phyloP scores from a whole-genome alignment of 2,113 vertebrate species.

The Hydropotes inermis region DNA sequence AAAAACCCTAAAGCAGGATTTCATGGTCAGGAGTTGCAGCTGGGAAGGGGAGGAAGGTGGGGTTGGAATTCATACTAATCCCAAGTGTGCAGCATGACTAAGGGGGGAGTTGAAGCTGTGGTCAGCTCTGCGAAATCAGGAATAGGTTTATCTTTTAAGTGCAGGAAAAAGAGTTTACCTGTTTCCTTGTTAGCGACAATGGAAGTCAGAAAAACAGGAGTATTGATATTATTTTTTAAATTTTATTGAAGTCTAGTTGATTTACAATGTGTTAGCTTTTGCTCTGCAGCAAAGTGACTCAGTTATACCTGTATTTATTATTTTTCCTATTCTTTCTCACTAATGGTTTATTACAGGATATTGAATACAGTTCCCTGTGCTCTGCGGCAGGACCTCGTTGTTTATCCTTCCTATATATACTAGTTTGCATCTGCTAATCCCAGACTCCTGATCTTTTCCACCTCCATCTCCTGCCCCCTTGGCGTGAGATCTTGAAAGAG shows the following conservation, averaged over 20 bases:
- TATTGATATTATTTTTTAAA: neutral
- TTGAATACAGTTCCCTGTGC: neutral
- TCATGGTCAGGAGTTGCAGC: neutral
- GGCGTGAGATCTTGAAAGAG: neutral
- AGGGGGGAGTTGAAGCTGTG: neutral
- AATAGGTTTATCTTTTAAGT: neutral
- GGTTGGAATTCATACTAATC: neutral
- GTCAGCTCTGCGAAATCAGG: neutral
- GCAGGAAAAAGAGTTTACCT: neutral
- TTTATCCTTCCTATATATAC: neutral
- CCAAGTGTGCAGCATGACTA: neutral
- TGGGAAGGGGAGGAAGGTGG: neutral
- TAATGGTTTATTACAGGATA: neutral
- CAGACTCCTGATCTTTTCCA: neutral
- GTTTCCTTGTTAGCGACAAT: neutral
- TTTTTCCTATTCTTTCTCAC: neutral
- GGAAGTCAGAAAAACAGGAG: neutral
- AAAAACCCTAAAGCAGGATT: neutral
- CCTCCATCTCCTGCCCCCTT: neutral
- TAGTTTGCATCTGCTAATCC: neutral
- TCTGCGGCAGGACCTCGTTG: neutral
- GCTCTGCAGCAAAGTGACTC: neutral
- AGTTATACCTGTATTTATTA: neutral
- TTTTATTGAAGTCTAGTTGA: neutral
- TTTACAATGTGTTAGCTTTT: neutral